phyloP scores from a whole-genome alignment of 2,797 vertebrate genomes.

The Tenualosa ilisha region DNA sequence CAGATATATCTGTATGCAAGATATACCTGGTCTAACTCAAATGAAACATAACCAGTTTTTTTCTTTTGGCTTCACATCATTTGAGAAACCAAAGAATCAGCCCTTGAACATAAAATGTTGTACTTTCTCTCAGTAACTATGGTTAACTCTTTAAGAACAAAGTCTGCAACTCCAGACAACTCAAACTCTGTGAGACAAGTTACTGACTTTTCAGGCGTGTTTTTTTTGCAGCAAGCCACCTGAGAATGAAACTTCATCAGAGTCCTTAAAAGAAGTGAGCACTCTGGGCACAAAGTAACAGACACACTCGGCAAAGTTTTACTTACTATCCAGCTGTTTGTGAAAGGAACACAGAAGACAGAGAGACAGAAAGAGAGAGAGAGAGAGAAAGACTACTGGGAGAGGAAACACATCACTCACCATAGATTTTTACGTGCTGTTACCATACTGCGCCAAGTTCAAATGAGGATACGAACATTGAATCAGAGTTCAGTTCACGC shows the following conservation, averaged over 20 bases:
- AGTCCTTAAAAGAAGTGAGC: not conserved
- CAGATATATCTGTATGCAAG: not conserved
- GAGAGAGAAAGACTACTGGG: not conserved
- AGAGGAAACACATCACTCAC: slow-evolving; percentile 19
- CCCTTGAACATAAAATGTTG: not conserved
- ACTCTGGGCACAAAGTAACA: not conserved
- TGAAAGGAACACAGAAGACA: not conserved
- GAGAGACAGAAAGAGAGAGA: slow-evolving; percentile 5
- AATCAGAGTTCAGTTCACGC: slow-evolving; percentile 23
- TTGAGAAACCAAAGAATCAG: not conserved
- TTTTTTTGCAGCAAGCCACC: not conserved
- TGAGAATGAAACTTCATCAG: slow-evolving; percentile 11
- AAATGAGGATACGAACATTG: slow-evolving; percentile 24
- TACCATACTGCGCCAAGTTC: slow-evolving; percentile 7
- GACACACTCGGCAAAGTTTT: not conserved
- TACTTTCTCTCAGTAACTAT: not conserved
- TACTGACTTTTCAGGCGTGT: not conserved
- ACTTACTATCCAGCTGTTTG: not conserved
- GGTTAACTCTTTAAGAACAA: not conserved
- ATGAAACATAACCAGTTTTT: not conserved
- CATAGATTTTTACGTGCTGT: not conserved
- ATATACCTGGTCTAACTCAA: not conserved
- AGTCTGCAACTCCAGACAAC: not conserved
- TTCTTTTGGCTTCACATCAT: not conserved
- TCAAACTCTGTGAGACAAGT: not conserved